These are phyloP conservation scores for Drosophila diplacantha DNA, from an alignment of 2,888 invertebrate genomes.

Conservation along the genomic window DNA sequence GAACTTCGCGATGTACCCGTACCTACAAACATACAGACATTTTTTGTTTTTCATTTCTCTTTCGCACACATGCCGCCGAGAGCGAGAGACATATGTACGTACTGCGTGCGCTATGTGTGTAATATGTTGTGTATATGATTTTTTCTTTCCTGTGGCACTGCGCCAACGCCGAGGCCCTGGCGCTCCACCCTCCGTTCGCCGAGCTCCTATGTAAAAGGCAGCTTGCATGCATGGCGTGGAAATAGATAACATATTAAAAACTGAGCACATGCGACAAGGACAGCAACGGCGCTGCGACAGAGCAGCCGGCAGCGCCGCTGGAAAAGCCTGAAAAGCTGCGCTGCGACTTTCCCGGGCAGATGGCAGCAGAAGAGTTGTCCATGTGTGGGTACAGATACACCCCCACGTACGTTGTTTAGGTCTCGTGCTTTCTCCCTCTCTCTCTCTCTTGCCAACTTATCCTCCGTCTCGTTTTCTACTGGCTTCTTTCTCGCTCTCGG, in stretches of 20 bases:
- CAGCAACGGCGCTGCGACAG: slow-evolving; percentile 35
- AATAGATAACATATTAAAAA: slow-evolving; percentile 73
- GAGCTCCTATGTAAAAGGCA: slow-evolving; percentile 52
- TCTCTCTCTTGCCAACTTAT: neutral
- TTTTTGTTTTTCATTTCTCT: slow-evolving; percentile 58
- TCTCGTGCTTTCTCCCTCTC: slow-evolving; percentile 39
- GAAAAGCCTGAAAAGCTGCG: slow-evolving; percentile 56
- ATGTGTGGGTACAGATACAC: slow-evolving; percentile 53
- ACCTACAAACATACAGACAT: slow-evolving; percentile 40
- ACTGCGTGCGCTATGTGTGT: slow-evolving; percentile 41
- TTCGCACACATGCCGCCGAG: slow-evolving; percentile 57
- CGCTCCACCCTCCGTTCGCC: slow-evolving; percentile 7
- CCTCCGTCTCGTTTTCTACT: slow-evolving; percentile 4
- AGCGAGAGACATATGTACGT: slow-evolving; percentile 42
- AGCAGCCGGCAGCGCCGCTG: slow-evolving; percentile 30
- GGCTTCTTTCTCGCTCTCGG: slow-evolving; percentile 9
- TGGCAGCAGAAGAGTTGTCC: slow-evolving; percentile 69
- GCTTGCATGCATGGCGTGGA: slow-evolving; percentile 65
- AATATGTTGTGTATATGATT: slow-evolving; percentile 71
- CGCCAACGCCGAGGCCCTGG: slow-evolving; percentile 40
- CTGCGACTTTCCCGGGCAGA: slow-evolving; percentile 48
- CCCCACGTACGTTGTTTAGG: slow-evolving; percentile 43
- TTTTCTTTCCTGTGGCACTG: slow-evolving; percentile 36
- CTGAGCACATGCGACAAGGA: slow-evolving; percentile 65
- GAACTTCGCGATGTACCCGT: slow-evolving; percentile 48